Base-by-base conservation (phyloP, 2,888 invertebrate species). In the Sphaerophoria taeniata region DNA sequence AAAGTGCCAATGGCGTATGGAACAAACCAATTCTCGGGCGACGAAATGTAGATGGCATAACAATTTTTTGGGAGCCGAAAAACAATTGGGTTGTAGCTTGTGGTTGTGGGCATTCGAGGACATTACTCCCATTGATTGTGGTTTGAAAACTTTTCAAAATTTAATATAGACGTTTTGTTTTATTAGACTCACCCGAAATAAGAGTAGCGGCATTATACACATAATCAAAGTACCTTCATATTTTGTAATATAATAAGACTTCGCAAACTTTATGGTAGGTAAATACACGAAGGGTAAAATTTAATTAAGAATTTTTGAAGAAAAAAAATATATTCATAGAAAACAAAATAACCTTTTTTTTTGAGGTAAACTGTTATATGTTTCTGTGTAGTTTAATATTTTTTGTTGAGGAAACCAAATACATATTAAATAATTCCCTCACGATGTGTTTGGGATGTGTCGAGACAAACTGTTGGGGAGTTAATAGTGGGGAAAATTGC, bases 41-140 rank as follows among this genome's bases (percentile, higher is more conserved):
- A n/a, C n/a, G n/a, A 16, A 12, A 9, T 5, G 24, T 58, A 14
- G 34, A 14, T 58, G 9, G 4, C 34, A 56, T n/a, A 4, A 12
- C 2, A n/a, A 47, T 39, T 12, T 24, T 12, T 12, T 9, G 24
- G 24, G 12, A 39, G 53, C 16, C 6, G 53, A 11, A 12, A 77
- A n/a, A n/a, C n/a, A n/a, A 56, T 63, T 63, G 47, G 14, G 16
- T n/a, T n/a, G n/a, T 49, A 34, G 58, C n/a, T n/a, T n/a, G n/a
- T n/a, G n/a, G n/a, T n/a, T n/a, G 9, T n/a, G 51, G 51, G 24
- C 33, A 67, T 58, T 58, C 31, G 36, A 72, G 56, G 55, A 33
- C 55, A 49, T 65, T 39, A 65, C 63, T 65, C 55, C 56, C 43
- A 65, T 53, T 63, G 63, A 11, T 65, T 63, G 71, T 56, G 56